Conservation (phyloP, 1,140 invertebrate species). For the Copidosoma floridanum region DNA sequence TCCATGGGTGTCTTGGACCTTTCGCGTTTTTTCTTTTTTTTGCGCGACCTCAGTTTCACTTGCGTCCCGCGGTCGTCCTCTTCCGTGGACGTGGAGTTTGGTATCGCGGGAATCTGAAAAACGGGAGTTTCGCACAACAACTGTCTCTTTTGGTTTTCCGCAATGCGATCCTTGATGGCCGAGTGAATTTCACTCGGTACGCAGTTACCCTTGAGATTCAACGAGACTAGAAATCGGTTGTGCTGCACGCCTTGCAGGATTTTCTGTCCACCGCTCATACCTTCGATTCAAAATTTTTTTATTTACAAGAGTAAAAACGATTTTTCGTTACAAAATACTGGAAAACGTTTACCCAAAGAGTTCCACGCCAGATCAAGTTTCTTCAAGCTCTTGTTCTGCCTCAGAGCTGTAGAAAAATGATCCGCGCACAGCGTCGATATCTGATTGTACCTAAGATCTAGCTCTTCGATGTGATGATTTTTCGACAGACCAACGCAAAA, state of each 20-base stretch:
- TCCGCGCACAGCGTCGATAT: constrained; percentile 44
- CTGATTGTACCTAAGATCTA: constrained; percentile 54
- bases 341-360: constrained; percentile 39
- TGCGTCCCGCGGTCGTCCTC: neutral
- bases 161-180: constrained; percentile 37
- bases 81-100: neutral
- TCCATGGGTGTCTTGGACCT: neutral
- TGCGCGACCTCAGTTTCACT: constrained; percentile 5
- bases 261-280: constrained; percentile 40
- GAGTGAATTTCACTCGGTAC: constrained; percentile 48
- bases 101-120: no score
- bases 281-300: neutral
- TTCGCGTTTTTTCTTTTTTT: constrained; percentile 11
- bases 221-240: constrained; percentile 40
- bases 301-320: neutral
- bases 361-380: constrained; percentile 52
- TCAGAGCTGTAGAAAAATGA: constrained; percentile 39
- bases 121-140: constrained; percentile 2
- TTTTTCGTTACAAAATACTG: neutral
- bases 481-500: constrained; percentile 48
- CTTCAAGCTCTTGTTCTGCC: constrained; percentile 44
- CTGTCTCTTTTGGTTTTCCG: constrained; percentile 35
- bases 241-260: constrained; percentile 42
- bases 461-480: constrained; percentile 48
- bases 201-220: constrained; percentile 52